A percentile compares a stretch with the other conserved stretches of the same genome.
phyloP scores from a whole-genome alignment of 2,113 vertebrate genomes.

The Lophotis ruficrista region DNA sequence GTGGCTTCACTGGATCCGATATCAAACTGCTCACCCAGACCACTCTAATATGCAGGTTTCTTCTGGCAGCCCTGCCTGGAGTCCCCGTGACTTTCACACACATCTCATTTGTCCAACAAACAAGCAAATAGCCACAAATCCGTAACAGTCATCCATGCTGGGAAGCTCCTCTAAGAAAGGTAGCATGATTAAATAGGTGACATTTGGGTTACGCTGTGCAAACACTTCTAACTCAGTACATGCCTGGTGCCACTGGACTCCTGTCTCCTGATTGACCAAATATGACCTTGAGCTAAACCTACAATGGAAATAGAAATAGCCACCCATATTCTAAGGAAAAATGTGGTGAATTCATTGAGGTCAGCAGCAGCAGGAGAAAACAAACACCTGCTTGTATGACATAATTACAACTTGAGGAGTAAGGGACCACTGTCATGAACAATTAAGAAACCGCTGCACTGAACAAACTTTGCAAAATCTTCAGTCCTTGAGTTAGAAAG shows the following conservation, averaged over 20 bases:
- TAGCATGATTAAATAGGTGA: neutral
- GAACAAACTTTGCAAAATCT: neutral
- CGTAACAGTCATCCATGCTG: neutral
- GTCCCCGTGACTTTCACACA: neutral
- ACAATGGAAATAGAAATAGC: neutral
- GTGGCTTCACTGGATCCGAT: neutral
- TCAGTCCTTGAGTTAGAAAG: neutral
- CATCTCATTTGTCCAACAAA: neutral
- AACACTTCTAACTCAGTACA: neutral
- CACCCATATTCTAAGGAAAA: neutral
- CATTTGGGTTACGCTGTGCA: neutral
- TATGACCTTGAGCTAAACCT: neutral
- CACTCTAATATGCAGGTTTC: neutral
- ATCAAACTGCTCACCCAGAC: neutral
- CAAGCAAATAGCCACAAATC: neutral
- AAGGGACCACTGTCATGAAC: neutral
- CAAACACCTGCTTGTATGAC: neutral
- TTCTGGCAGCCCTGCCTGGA: neutral
- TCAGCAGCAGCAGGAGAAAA: neutral
- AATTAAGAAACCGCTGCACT: neutral
- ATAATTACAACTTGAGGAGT: neutral
- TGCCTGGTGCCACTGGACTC: neutral
- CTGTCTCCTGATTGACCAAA: neutral
- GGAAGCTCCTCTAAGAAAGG: neutral
- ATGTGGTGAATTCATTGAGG: accelerated